Conservation (phyloP, 2,797 vertebrate genomes). For the Gymnothorax reevesii region DNA sequence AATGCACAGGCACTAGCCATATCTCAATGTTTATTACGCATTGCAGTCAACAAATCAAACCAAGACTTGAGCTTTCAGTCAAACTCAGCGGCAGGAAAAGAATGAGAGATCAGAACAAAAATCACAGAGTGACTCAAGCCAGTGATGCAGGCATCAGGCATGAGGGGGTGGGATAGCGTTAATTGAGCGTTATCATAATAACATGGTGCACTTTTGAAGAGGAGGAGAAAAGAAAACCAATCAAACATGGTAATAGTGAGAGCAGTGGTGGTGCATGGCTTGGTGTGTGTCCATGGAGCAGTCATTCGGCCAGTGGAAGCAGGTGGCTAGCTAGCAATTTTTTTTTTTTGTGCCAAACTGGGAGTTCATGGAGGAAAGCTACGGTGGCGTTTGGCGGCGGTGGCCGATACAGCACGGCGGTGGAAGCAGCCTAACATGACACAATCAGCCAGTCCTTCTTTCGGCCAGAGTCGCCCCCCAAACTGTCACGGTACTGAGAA, state of each 20-base stretch:
- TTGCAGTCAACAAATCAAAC: constrained; percentile 26
- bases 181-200: constrained; percentile 53
- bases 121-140: constrained; percentile 59
- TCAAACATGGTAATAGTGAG: not conserved
- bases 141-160: constrained; percentile 77
- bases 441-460: constrained; percentile 23
- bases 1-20: constrained; percentile 8
- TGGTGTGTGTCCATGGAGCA: constrained; percentile 62
- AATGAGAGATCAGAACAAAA: constrained; percentile 3
- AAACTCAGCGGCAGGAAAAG: constrained; percentile 9
- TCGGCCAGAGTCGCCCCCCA: not conserved
- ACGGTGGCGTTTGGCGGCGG: not conserved
- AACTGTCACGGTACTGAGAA: not conserved
- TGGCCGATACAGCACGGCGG: not conserved
- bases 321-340: constrained; percentile 11
- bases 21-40: constrained; percentile 25
- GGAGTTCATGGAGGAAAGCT: constrained; percentile 20
- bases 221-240: constrained; percentile 33
- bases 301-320: constrained; percentile 57
- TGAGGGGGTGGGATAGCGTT: constrained; percentile 60
- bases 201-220: constrained; percentile 47
- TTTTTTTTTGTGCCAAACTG: not conserved
- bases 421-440: constrained; percentile 31
- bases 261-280: constrained; percentile 38
- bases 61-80: not conserved